Evolutionary conservation across 1,140 invertebrate species (phyloP).

Genomic region (Acromyrmex heyeri): DNA sequence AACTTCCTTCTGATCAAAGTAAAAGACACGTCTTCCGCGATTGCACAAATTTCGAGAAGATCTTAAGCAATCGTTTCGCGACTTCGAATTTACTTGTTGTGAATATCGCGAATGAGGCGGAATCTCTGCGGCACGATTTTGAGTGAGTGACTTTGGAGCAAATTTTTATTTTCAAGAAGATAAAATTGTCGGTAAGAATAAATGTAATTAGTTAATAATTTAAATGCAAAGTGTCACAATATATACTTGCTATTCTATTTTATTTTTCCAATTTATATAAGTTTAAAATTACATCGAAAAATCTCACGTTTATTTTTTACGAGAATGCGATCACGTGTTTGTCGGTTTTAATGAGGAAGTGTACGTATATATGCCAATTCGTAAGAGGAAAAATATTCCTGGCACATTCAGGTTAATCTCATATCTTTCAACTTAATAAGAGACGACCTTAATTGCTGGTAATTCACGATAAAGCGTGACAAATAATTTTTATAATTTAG

Average conservation of each 20-base stretch:
- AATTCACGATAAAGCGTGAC: constrained; percentile 14
- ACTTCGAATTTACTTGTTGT: background rate
- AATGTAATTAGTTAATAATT: constrained; percentile 28
- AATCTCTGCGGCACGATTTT: background rate
- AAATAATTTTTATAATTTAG: background rate
- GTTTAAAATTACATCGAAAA: background rate
- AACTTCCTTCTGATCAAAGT: background rate
- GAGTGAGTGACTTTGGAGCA: background rate
- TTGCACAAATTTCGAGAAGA: constrained; percentile 9
- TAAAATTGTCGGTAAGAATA: constrained; percentile 29
- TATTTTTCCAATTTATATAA: background rate
- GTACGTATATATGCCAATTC: constrained; percentile 7
- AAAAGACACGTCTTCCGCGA: constrained; percentile 1
- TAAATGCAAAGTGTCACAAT: background rate
- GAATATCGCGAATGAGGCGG: background rate
- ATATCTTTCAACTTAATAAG: constrained; percentile 30
- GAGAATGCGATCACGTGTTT: constrained; percentile 31
- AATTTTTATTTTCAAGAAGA: constrained; percentile 15
- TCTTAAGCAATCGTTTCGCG: background rate
- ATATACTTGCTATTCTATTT: background rate
- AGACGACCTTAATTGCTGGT: constrained; percentile 43
- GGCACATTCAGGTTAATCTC: constrained; percentile 27
- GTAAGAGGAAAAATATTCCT: constrained; percentile 21
- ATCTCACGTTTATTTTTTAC: constrained; percentile 8
- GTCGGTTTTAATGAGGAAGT: constrained; percentile 20